Conservation (phyloP, 2,888 invertebrate species). For the Onthophagus sagittarius region DNA sequence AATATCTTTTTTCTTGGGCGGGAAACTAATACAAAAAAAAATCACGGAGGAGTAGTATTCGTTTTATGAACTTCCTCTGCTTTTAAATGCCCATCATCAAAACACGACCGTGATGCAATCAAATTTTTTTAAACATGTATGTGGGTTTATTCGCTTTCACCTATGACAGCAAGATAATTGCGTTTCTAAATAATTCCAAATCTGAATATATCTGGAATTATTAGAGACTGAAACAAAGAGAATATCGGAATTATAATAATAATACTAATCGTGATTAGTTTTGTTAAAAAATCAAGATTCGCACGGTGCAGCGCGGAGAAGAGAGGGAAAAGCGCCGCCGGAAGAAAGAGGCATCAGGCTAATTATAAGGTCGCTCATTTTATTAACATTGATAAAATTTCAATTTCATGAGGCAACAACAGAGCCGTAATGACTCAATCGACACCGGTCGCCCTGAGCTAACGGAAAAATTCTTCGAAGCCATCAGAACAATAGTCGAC, state of each 20-base stretch:
- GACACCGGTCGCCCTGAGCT: background rate
- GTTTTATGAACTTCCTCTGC: background rate
- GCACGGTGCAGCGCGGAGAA: background rate
- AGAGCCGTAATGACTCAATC: conserved; percentile 7
- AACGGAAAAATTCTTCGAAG: conserved; percentile 14
- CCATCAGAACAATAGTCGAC: background rate
- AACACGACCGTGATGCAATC: background rate
- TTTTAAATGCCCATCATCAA: background rate
- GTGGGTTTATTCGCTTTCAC: background rate
- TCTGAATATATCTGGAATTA: no score
- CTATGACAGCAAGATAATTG: background rate
- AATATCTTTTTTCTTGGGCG: background rate
- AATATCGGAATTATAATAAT: no score
- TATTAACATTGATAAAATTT: conserved; percentile 11
- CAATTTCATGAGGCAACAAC: conserved; percentile 11
- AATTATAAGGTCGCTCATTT: conserved; percentile 5
- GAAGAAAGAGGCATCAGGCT: background rate
- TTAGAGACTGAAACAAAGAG: no score
- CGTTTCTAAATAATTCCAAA: background rate
- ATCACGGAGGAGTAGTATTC: background rate
- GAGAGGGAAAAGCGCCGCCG: background rate
- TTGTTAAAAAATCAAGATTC: background rate
- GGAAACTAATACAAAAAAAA: background rate
- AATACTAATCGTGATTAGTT: background rate
- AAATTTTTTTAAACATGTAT: background rate